Conservation (phyloP, 2,113 vertebrate species). For the Protomyctophum bolini region DNA sequence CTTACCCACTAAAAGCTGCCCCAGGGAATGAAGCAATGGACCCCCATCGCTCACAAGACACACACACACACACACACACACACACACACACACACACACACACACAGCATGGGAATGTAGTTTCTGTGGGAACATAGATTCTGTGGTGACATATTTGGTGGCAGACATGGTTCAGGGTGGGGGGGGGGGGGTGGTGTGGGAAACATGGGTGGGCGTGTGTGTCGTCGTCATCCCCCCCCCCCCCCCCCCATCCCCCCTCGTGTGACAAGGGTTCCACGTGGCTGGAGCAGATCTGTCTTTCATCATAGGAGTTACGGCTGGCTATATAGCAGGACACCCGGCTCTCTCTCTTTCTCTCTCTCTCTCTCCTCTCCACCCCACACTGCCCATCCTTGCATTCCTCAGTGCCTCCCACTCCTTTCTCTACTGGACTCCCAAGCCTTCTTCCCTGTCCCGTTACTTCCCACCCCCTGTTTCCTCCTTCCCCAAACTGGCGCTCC, state of each 20-base stretch:
- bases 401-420: slow-evolving; percentile 1
- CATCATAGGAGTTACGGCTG: not conserved
- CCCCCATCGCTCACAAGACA: no score
- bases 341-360: not conserved
- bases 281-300: not conserved
- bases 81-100: no score
- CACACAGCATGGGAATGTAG: not conserved
- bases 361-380: not conserved
- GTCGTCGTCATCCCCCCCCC: not conserved
- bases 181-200: not conserved
- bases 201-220: not conserved
- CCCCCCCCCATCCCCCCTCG: no score
- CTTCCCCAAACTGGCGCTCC: not conserved
- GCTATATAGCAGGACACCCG: not conserved
- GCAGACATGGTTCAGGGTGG: not conserved
- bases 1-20: no score
- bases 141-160: not conserved
- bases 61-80: no score
- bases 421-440: not conserved
- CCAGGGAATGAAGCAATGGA: no score
- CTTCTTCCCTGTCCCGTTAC: not conserved
- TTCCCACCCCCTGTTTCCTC: not conserved
- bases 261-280: not conserved
- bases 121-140: not conserved
- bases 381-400: not conserved